Conservation (phyloP, 2,888 invertebrate genomes). For the Rhogogaster chlorosoma region DNA sequence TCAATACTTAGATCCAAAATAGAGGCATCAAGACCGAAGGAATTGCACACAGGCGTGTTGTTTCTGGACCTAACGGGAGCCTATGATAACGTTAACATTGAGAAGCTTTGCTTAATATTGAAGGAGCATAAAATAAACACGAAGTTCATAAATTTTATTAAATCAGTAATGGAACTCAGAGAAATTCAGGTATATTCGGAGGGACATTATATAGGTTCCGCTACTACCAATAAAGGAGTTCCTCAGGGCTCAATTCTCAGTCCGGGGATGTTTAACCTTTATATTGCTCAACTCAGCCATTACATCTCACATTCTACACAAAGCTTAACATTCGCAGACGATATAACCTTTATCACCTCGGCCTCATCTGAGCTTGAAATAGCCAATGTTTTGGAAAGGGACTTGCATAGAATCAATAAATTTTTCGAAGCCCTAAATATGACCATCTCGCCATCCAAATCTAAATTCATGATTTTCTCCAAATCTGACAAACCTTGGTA, state of each 20-base stretch:
- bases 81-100: neutral
- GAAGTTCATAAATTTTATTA: neutral
- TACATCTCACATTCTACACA: no score
- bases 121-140: neutral
- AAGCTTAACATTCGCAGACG: no score
- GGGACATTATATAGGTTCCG: neutral
- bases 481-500: no score
- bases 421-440: no score
- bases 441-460: no score
- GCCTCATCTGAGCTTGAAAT: no score
- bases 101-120: neutral
- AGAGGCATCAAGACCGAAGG: neutral
- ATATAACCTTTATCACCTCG: no score
- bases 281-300: no score
- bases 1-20: neutral
- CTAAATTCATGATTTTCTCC: no score
- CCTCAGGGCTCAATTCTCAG: neutral
- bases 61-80: neutral
- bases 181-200: neutral
- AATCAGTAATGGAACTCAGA: neutral
- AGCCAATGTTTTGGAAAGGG: no score
- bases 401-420: no score
- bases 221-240: neutral
- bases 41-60: neutral
- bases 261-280: neutral